phyloP scores from a whole-genome alignment of 2,888 invertebrate species.

The Gortyna flavago region DNA sequence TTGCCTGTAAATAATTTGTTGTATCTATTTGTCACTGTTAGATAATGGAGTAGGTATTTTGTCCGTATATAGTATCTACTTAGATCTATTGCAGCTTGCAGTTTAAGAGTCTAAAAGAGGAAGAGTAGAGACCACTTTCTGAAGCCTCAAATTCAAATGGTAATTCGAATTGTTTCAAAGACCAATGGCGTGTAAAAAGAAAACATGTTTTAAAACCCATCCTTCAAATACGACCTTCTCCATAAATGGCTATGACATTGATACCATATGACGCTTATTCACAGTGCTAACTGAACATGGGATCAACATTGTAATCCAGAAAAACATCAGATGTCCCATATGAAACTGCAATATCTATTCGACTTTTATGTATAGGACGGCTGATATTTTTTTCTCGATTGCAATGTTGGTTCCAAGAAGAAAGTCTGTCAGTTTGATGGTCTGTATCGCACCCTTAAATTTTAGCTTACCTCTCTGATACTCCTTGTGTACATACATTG shows the following conservation, averaged over 20 bases:
- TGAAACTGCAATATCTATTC: too few species aligned
- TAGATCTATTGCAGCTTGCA: not conserved
- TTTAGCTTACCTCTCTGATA: not conserved
- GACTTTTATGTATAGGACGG: not conserved
- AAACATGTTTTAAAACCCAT: not conserved
- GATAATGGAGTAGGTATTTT: not conserved
- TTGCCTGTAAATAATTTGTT: conserved; percentile 1
- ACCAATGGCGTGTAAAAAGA: not conserved
- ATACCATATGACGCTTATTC: not conserved
- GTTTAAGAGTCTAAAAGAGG: not conserved
- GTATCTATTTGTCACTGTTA: not conserved
- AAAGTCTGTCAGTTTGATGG: not conserved
- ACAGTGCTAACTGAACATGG: not conserved
- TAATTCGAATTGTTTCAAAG: not conserved
- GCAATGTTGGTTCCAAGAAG: not conserved
- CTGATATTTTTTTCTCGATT: not conserved
- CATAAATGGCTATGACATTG: not conserved
- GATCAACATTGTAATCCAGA: too few species aligned
- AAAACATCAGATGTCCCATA: too few species aligned
- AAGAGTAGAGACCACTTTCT: not conserved
- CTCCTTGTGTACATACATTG: not conserved
- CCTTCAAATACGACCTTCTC: not conserved
- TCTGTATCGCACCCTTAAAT: not conserved
- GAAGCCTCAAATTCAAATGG: not conserved
- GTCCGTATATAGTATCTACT: not conserved